These are phyloP conservation scores for Ophion ellenae DNA, from an alignment of 2,888 invertebrate genomes.

Conservation along the genomic window DNA sequence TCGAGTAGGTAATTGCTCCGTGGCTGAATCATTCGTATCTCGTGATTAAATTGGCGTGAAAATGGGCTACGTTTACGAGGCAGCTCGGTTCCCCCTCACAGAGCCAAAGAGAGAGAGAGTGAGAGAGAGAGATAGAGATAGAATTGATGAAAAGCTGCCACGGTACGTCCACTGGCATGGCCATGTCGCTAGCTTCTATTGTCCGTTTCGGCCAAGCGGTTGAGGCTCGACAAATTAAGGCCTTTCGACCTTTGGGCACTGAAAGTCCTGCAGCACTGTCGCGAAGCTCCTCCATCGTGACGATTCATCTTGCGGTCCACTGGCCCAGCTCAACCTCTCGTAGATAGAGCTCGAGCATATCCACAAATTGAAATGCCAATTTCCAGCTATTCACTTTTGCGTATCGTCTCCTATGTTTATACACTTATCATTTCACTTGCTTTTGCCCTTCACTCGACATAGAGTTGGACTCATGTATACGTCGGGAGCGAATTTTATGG, in stretches of 20 bases:
- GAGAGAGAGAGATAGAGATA: conserved; percentile 23
- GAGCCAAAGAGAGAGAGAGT: conserved; percentile 26
- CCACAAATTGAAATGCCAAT: conserved; percentile 1
- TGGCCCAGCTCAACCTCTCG: background rate
- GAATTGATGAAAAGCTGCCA: conserved; percentile 63
- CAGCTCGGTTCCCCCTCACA: conserved; percentile 36
- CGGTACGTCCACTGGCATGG: conserved; percentile 39
- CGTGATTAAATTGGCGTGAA: conserved; percentile 67
- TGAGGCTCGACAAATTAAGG: conserved; percentile 57
- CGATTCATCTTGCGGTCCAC: conserved; percentile 17
- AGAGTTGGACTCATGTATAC: too few relatives aligned
- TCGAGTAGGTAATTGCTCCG: conserved; percentile 56
- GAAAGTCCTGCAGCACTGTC: conserved; percentile 13
- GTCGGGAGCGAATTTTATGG: too few relatives aligned
- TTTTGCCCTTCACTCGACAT: too few relatives aligned
- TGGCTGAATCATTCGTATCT: conserved; percentile 56
- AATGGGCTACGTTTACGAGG: conserved; percentile 64
- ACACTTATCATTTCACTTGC: too few relatives aligned
- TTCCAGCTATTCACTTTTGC: background rate
- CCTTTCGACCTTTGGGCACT: conserved; percentile 48
- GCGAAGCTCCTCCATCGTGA: background rate
- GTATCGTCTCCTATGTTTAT: background rate
- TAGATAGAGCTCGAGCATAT: background rate
- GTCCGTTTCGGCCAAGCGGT: conserved; percentile 36
- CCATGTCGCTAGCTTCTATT: conserved; percentile 41